Evolutionary conservation across 2,888 invertebrate species (phyloP).

Genomic region (Therioaphis trifolii): DNA sequence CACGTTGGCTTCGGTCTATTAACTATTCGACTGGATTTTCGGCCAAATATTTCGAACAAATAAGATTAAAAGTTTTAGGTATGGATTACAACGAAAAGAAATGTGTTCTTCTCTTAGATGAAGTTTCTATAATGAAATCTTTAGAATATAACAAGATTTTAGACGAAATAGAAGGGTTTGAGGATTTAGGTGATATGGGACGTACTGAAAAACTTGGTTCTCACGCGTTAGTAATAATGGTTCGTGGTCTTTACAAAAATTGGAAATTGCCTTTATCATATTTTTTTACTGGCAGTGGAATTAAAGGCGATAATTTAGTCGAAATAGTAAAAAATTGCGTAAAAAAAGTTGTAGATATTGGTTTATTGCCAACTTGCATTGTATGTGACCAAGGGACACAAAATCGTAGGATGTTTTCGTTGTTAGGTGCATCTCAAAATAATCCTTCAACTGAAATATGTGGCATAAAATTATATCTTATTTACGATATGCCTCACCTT

Average conservation of each 20-base stretch:
- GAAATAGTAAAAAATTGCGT: no score
- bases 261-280: slow-evolving; percentile 66
- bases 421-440: no score
- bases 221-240: slow-evolving; percentile 66
- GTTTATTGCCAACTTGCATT: no score
- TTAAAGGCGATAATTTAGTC: no score
- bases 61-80: no score
- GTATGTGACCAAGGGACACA: no score
- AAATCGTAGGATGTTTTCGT: no score
- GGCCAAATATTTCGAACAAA: background rate
- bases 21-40: background rate
- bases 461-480: no score
- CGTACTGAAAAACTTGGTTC: slow-evolving; percentile 64
- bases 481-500: no score
- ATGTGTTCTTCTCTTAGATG: slow-evolving; percentile 8
- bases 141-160: slow-evolving; percentile 62
- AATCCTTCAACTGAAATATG: no score
- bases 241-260: slow-evolving; percentile 64
- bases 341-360: no score
- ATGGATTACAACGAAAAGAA: slow-evolving; percentile 9
- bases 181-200: slow-evolving; percentile 65
- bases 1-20: background rate
- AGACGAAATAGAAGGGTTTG: slow-evolving; percentile 64
- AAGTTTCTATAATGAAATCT: background rate
- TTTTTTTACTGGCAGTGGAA: slow-evolving; percentile 64